Percentiles rank a stretch among this genome's conserved stretches.
phyloP scores from a whole-genome alignment of 2,797 vertebrate species.

The Echiichthys vipera region DNA sequence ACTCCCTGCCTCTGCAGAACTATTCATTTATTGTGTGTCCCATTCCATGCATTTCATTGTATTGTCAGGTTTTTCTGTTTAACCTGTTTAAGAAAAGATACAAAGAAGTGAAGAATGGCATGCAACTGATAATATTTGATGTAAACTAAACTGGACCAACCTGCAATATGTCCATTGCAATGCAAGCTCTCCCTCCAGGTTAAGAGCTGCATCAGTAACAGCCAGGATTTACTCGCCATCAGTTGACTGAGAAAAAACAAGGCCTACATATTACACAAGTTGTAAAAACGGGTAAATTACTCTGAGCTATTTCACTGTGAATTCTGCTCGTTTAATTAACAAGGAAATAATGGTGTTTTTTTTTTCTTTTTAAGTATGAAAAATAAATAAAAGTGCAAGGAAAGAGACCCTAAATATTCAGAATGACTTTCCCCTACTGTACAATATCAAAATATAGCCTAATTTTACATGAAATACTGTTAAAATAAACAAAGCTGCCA shows the following conservation, averaged over 20 bases:
- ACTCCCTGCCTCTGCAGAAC: background rate
- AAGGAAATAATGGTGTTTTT: background rate
- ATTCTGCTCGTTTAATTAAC: background rate
- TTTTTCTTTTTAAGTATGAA: background rate
- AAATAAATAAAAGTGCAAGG: background rate
- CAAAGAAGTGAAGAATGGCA: background rate
- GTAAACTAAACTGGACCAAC: slow-evolving; percentile 19
- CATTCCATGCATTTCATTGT: background rate
- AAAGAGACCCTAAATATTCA: no score
- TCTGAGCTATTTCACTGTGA: background rate
- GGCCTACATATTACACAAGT: accelerated
- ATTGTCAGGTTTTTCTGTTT: no score
- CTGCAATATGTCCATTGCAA: slow-evolving; percentile 34
- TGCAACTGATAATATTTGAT: background rate
- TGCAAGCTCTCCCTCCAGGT: slow-evolving; percentile 2
- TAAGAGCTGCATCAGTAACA: slow-evolving; percentile 50
- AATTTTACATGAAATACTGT: background rate
- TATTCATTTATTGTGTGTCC: no score
- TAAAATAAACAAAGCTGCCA: background rate
- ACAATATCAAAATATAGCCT: background rate
- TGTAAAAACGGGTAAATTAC: background rate
- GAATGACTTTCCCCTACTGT: background rate
- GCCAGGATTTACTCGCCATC: slow-evolving; percentile 40
- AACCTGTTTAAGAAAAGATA: no score
- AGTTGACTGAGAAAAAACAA: background rate